Evolutionary conservation across 2,888 invertebrate genomes (phyloP).

Genomic region (Brachypterus glaber): DNA sequence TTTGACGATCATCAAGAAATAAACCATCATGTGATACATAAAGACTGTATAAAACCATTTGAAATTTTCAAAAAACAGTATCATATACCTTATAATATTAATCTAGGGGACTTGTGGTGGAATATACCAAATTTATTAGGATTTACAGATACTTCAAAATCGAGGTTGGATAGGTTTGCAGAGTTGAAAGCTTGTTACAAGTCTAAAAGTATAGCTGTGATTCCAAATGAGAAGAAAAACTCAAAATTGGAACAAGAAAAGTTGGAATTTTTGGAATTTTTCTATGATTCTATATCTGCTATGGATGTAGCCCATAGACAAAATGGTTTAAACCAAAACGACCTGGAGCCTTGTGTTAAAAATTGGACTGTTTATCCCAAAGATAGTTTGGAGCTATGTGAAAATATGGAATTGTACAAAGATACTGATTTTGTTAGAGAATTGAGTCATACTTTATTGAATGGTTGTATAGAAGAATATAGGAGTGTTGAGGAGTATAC

Average conservation of each 20-base stretch:
- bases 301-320: constrained; percentile 28
- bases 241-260: not conserved
- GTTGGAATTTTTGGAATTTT: too few species aligned
- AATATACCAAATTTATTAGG: constrained; percentile 29
- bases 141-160: constrained; percentile 13
- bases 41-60: too few species aligned
- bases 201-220: too few species aligned
- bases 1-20: constrained; percentile 16
- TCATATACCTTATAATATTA: not conserved
- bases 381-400: constrained; percentile 38
- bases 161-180: constrained; percentile 11
- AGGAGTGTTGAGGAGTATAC: constrained; percentile 11
- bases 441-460: constrained; percentile 33
- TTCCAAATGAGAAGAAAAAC: not conserved
- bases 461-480: constrained; percentile 21
- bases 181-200: not conserved
- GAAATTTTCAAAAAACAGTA: not conserved
- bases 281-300: constrained; percentile 24
- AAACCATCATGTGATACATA: too few species aligned
- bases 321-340: constrained; percentile 17
- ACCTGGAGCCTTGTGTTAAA: constrained; percentile 32
- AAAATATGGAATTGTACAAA: constrained; percentile 31
- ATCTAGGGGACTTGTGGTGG: constrained; percentile 31
- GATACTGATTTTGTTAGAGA: constrained; percentile 29
- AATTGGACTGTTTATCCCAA: constrained; percentile 28